phyloP scores from a whole-genome alignment of 1,140 invertebrate species.

The Anthonomus grandis region DNA sequence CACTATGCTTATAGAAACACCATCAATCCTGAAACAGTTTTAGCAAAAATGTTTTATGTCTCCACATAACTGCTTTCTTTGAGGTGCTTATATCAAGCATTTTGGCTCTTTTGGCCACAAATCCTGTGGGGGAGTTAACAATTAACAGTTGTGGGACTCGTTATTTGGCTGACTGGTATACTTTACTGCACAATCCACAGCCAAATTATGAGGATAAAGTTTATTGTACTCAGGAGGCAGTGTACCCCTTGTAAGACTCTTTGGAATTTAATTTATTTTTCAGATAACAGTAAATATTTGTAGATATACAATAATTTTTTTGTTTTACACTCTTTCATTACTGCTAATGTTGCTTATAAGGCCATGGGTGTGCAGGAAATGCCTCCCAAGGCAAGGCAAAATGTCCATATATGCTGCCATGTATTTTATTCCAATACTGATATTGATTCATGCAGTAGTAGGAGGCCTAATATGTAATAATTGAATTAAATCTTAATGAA shows the following conservation, averaged over 20 bases:
- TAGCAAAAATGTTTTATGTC: conserved; percentile 64
- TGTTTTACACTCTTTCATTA: conserved; percentile 85
- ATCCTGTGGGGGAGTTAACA: conserved; percentile 71
- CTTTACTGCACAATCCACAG: conserved; percentile 88
- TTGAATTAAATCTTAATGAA: background rate
- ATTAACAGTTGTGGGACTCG: conserved; percentile 75
- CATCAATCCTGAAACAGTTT: conserved; percentile 53
- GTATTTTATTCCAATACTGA: conserved; percentile 90
- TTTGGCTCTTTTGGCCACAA: conserved; percentile 69
- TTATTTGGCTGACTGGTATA: conserved; percentile 92
- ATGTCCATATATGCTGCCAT: conserved; percentile 89
- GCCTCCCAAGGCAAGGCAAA: conserved; percentile 64
- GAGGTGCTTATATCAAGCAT: conserved; percentile 73
- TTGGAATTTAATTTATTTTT: conserved; percentile 8
- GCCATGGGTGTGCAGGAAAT: conserved; percentile 64
- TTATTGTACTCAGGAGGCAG: conserved; percentile 94
- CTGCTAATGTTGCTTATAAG: conserved; percentile 76
- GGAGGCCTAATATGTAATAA: conserved; percentile 87
- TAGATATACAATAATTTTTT: conserved; percentile 91
- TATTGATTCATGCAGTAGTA: conserved; percentile 82
- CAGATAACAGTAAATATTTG: too few species aligned
- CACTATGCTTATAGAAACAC: background rate
- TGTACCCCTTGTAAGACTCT: conserved; percentile 87
- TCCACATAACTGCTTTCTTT: conserved; percentile 75
- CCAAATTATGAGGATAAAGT: conserved; percentile 86